A percentile compares a stretch with the other conserved stretches of the same genome.
Evolutionary conservation across 64 coral and sea anemone species (phyloP).

Genomic region (Pachyseris speciosa): DNA sequence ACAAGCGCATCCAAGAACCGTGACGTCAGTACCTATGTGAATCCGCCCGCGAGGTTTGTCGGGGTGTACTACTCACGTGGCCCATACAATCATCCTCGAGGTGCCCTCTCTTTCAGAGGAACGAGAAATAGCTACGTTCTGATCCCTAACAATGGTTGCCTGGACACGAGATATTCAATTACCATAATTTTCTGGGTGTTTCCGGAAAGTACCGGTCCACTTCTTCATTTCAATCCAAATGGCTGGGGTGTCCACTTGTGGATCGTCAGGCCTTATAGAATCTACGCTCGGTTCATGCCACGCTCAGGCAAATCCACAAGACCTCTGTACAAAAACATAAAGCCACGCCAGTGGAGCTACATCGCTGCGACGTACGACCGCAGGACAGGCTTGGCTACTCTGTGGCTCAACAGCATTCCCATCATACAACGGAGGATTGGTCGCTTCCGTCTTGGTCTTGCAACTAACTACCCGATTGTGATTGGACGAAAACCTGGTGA

Average conservation of each 20-base stretch:
- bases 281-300: neutral
- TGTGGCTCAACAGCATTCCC: neutral
- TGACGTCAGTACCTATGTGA: slow-evolving; percentile 51
- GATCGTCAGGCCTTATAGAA: neutral
- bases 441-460: slow-evolving; percentile 9
- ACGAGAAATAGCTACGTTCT: slow-evolving; percentile 48
- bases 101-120: slow-evolving; percentile 24
- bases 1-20: slow-evolving; percentile 26
- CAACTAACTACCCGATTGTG: slow-evolving; percentile 45
- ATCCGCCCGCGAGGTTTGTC: slow-evolving; percentile 37
- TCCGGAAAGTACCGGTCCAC: slow-evolving; percentile 27
- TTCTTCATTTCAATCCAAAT: slow-evolving; percentile 46
- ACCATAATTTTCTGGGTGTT: slow-evolving; percentile 44
- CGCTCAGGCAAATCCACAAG: neutral
- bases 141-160: slow-evolving; percentile 69
- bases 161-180: slow-evolving; percentile 16
- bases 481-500: slow-evolving; percentile 19
- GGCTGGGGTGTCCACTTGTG: slow-evolving; percentile 27
- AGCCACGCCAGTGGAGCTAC: slow-evolving; percentile 29
- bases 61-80: slow-evolving; percentile 17
- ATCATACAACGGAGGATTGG: neutral
- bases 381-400: slow-evolving; percentile 23
- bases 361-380: slow-evolving; percentile 26
- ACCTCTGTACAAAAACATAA: neutral
- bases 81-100: slow-evolving; percentile 42